Conservation (phyloP, 30 jellyfish, hydroid and myxozoan species). For the Hydractinia echinata region DNA sequence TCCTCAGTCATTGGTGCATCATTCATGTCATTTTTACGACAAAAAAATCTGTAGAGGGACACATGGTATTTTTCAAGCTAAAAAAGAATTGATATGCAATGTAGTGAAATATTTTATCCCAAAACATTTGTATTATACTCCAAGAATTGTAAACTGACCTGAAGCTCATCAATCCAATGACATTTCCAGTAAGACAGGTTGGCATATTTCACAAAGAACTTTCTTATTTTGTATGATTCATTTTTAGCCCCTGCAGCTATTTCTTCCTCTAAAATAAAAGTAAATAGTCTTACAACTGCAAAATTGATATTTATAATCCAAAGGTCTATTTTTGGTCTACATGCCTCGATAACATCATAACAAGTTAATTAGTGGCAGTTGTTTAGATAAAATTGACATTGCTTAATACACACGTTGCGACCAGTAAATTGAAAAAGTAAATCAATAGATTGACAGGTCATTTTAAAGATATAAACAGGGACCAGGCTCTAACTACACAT, state of each 20-base stretch:
- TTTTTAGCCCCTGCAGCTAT: slow-evolving; percentile 84
- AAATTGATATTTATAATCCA: no score
- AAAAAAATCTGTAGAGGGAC: slow-evolving; percentile 73
- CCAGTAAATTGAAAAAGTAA: no score
- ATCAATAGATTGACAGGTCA: no score
- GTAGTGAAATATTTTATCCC: no score
- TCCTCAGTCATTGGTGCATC: slow-evolving; percentile 94
- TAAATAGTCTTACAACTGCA: neutral
- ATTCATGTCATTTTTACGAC: slow-evolving; percentile 93
- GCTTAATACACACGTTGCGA: no score
- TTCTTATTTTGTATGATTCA: slow-evolving; percentile 74
- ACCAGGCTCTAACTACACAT: no score
- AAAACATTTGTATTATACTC: no score
- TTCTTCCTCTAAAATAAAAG: slow-evolving; percentile 59
- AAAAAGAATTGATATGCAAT: neutral
- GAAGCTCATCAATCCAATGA: slow-evolving; percentile 95
- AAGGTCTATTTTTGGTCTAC: no score
- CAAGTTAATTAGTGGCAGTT: no score
- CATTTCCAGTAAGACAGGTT: slow-evolving; percentile 84
- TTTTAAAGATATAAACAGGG: no score
- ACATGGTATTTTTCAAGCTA: slow-evolving; percentile 87
- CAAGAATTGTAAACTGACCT: slow-evolving; percentile 36
- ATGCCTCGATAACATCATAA: no score
- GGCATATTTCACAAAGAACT: slow-evolving; percentile 72
- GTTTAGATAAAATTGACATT: no score